Conservation (phyloP, 2,888 invertebrate species). For the Cepaea hortensis region DNA sequence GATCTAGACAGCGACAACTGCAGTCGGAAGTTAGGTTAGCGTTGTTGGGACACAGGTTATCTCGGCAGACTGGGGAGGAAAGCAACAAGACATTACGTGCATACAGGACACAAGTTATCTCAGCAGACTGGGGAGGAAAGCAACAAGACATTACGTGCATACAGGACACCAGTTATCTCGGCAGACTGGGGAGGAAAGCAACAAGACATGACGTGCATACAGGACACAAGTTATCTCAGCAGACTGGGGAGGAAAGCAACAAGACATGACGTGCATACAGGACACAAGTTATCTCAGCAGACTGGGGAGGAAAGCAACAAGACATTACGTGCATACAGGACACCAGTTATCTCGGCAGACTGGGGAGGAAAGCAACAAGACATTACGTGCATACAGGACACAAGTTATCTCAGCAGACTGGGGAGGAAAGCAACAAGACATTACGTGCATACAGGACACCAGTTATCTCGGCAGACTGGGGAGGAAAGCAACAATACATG, state of each 20-base stretch:
- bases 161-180: not conserved
- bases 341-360: not conserved
- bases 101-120: not conserved
- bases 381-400: not conserved
- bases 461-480: no score
- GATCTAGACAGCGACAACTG: constrained; percentile 11
- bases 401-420: not conserved
- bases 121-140: not conserved
- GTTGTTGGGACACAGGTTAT: constrained; percentile 14
- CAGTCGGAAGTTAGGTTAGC: not conserved
- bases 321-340: not conserved
- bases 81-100: not conserved
- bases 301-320: no score
- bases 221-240: not conserved
- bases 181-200: not conserved
- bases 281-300: not conserved
- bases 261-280: not conserved
- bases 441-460: not conserved
- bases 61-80: not conserved
- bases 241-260: not conserved
- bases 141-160: not conserved
- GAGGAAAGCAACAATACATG: not conserved
- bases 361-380: no score
- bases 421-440: not conserved
- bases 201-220: not conserved